Evolutionary conservation across 2,797 vertebrate species (phyloP).

Genomic region (Tympanoctomys barrerae): DNA sequence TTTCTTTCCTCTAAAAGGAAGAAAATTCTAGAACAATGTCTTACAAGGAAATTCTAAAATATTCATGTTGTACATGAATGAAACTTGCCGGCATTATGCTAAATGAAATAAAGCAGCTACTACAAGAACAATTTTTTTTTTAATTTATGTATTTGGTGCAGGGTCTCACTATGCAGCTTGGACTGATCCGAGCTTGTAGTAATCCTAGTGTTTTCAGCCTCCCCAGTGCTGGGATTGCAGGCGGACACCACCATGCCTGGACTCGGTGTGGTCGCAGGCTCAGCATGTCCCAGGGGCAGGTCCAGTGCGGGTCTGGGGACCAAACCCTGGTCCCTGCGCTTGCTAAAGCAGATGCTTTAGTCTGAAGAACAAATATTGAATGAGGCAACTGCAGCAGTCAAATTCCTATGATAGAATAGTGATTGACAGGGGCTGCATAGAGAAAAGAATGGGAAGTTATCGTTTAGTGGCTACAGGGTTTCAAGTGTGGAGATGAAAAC

Average conservation of each 20-base stretch:
- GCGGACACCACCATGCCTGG: too few relatives aligned
- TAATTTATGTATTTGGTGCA: too few relatives aligned
- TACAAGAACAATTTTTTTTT: slow-evolving; percentile 3
- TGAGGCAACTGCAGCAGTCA: background rate
- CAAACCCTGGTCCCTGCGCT: too few relatives aligned
- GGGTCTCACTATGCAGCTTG: too few relatives aligned
- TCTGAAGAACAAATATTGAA: background rate
- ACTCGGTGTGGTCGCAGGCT: too few relatives aligned
- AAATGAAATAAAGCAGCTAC: background rate
- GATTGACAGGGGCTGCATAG: background rate
- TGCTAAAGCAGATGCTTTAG: too few relatives aligned
- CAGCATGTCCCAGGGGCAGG: too few relatives aligned
- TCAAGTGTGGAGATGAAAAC: background rate
- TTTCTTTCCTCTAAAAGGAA: slow-evolving; percentile 38
- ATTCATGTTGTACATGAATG: background rate
- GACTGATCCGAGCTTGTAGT: too few relatives aligned
- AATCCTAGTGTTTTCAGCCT: too few relatives aligned
- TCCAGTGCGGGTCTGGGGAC: too few relatives aligned
- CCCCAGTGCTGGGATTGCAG: too few relatives aligned
- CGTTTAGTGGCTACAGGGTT: background rate
- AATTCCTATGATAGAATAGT: background rate
- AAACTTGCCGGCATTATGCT: background rate
- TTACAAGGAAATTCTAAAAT: too few relatives aligned
- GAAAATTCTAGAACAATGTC: background rate
- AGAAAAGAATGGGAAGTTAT: background rate